Percentiles rank a stretch among this genome's conserved stretches.
phyloP scores from a whole-genome alignment of 1,140 invertebrate species.

The Caerostris darwini region DNA sequence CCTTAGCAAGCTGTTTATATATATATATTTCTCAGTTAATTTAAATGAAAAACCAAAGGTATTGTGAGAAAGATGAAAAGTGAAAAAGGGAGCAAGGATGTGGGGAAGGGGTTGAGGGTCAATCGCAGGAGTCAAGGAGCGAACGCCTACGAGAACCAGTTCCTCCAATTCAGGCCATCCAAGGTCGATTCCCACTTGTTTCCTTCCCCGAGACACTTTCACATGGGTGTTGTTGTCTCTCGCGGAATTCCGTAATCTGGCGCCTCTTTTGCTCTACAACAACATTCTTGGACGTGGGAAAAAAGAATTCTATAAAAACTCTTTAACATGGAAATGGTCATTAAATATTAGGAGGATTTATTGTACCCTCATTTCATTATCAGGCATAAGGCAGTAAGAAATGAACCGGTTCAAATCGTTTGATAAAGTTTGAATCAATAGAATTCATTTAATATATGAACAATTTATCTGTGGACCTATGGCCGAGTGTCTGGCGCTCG shows the following conservation, averaged over 20 bases:
- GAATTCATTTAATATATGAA: too few relatives aligned
- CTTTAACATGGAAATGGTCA: not conserved
- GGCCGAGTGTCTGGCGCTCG: too few relatives aligned
- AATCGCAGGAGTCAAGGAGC: not conserved
- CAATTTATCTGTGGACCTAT: too few relatives aligned
- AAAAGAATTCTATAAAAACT: slow-evolving; percentile 10
- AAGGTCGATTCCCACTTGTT: not conserved
- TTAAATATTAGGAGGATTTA: too few relatives aligned
- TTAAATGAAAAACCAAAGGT: too few relatives aligned
- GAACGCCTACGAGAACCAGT: slow-evolving; percentile 29
- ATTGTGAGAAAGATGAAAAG: not conserved
- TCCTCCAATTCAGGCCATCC: not conserved
- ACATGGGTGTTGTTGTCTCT: slow-evolving; percentile 1
- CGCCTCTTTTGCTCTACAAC: not conserved
- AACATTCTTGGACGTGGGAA: slow-evolving; percentile 8
- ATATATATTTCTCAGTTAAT: too few relatives aligned
- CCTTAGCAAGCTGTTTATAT: too few relatives aligned
- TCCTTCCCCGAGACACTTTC: not conserved
- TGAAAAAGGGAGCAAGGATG: not conserved
- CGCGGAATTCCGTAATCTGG: not conserved
- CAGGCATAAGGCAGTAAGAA: too few relatives aligned
- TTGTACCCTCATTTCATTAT: too few relatives aligned
- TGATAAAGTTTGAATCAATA: too few relatives aligned
- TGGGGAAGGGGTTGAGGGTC: not conserved
- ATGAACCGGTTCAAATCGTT: too few relatives aligned